Percentiles rank a stretch among this genome's conserved stretches.
Evolutionary conservation across 2,888 invertebrate genomes (phyloP).

Genomic region (Lycaena phlaeas): DNA sequence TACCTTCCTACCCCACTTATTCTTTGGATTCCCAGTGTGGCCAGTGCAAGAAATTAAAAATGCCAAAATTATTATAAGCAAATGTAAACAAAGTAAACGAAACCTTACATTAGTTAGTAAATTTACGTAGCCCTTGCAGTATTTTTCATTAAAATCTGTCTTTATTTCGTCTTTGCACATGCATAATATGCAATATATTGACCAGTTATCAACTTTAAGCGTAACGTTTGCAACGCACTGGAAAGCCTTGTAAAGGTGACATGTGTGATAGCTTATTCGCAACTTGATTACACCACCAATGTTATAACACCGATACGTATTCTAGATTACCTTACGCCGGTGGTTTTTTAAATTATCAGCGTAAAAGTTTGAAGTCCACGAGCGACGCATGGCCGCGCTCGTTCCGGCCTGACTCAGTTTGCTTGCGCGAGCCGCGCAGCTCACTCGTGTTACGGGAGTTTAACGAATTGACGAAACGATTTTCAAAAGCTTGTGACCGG

Average conservation of each 20-base stretch:
- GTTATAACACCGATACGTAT: conserved; percentile 29
- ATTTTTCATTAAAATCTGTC: too few relatives aligned
- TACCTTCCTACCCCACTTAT: too few relatives aligned
- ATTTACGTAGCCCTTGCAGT: too few relatives aligned
- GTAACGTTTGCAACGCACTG: conserved; percentile 19
- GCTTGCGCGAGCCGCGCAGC: conserved; percentile 66
- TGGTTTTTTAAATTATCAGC: conserved; percentile 44
- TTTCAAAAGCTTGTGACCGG: conserved; percentile 63
- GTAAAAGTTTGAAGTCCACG: conserved; percentile 66
- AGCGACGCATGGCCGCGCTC: conserved; percentile 51
- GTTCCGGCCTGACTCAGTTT: conserved; percentile 34
- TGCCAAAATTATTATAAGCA: too few relatives aligned
- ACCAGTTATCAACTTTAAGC: too few relatives aligned
- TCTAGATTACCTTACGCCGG: conserved; percentile 20
- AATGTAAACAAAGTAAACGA: too few relatives aligned
- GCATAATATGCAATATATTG: background rate
- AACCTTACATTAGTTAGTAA: too few relatives aligned
- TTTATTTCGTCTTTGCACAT: too few relatives aligned
- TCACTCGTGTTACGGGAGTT: conserved; percentile 46
- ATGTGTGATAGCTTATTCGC: conserved; percentile 56
- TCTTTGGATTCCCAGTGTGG: too few relatives aligned
- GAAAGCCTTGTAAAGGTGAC: conserved; percentile 54
- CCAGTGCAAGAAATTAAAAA: too few relatives aligned
- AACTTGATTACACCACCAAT: conserved; percentile 47
- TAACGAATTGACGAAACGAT: conserved; percentile 41